Base-by-base conservation (phyloP, 2,113 vertebrate species). In the Crypturellus undulatus region DNA sequence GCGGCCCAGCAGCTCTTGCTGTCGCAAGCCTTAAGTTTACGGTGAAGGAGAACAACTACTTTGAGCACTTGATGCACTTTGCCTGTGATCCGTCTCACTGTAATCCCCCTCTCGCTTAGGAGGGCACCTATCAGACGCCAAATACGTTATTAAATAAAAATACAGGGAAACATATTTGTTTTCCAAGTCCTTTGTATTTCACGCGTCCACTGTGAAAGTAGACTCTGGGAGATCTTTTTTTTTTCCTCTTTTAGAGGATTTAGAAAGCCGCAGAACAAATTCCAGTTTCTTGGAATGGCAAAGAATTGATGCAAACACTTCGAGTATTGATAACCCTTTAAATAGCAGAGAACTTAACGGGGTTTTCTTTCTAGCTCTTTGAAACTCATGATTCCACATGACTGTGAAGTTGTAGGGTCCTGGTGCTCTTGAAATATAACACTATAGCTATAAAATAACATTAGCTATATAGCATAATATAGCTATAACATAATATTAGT, bases 101-200 rank as follows among this genome's bases (percentile, higher is more conserved):
- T 21, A 3, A 64, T 30, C 36, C 70, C 12, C 58, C 10, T 47
- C 16, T 24, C 10, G 32, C 28, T 58, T 59, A 3, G 2, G 43
- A 63, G 49, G 11, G 9, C 6, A 2, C 6, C 0, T 13, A 22
- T 9, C n/a, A 3, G n/a, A 3, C 11, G 4, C 52, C 2, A 32
- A 30, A 7, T 52, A 28, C 56, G 14, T 0, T 0, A 3, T 17
- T 65, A 43, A 11, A 22, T 40, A 17, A 64, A 36, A 19, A 0
- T 5, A 8, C 28, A 32, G 5, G 28, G 17, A 18, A 58, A 58
- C 28, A 58, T 32, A 17, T 58, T 56, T 58, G 13, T 3, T 56
- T 65, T 45, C n/a, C 22, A 5, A 68, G 24, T 38, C 18, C 83
- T 1, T 6, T 10, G 16, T 10, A 22, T 19, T 73, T 85, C 17